phyloP scores from a whole-genome alignment of 2,113 vertebrate genomes.

The Engraulis encrasicolus region DNA sequence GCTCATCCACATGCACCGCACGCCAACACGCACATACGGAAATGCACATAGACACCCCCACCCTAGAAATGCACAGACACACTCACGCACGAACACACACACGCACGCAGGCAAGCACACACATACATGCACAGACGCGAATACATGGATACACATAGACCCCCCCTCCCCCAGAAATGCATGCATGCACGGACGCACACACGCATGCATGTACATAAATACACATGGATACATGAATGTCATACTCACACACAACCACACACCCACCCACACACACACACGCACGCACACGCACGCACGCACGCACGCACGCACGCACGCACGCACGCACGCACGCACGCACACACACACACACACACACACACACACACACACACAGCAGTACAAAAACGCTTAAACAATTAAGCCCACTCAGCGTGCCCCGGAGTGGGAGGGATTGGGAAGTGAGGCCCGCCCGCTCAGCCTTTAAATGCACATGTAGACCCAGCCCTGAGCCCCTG shows the following conservation, averaged over 20 bases:
- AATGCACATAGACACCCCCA: slow-evolving; percentile 6
- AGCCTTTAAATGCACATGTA: slow-evolving; percentile 34
- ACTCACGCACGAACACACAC: slow-evolving; percentile 3
- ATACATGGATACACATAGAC: too few relatives aligned
- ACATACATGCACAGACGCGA: neutral
- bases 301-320: neutral
- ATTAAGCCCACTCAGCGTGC: slow-evolving; percentile 9
- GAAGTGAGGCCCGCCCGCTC: too few relatives aligned
- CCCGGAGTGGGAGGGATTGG: neutral
- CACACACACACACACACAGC: slow-evolving; percentile 9
- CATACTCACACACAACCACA: neutral
- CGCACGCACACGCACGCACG: neutral
- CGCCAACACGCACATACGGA: neutral
- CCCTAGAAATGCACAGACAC: slow-evolving; percentile 28
- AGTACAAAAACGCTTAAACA: slow-evolving; percentile 5
- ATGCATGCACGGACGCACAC: neutral
- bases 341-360: slow-evolving; percentile 30
- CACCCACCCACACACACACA: neutral
- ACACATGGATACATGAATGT: slow-evolving; percentile 29
- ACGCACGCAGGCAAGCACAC: neutral
- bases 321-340: slow-evolving; percentile 16
- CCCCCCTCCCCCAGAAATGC: too few relatives aligned
- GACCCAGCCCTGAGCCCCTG: too few relatives aligned
- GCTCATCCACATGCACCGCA: neutral
- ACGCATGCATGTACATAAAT: slow-evolving; percentile 26